These are phyloP conservation scores for Bovichtus variegatus DNA, from an alignment of 2,797 vertebrate species.

Conservation along the genomic window DNA sequence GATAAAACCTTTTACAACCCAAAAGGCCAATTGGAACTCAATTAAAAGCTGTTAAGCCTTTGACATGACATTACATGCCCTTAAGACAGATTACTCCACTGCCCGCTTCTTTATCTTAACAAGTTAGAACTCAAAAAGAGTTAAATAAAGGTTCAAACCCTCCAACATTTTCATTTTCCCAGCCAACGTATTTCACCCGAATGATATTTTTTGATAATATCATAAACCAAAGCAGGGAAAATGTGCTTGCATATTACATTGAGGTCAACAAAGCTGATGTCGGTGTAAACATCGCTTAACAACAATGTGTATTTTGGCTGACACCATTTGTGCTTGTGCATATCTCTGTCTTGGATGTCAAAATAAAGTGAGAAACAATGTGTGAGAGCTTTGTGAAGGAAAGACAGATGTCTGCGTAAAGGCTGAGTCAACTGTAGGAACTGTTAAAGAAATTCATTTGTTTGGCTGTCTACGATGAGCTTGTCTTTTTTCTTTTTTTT, in stretches of 20 bases:
- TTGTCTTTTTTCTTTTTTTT: not conserved
- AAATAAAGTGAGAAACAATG: conserved; percentile 51
- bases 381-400: conserved; percentile 47
- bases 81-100: not conserved
- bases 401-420: conserved; percentile 47
- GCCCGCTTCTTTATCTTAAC: not conserved
- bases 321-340: conserved; percentile 30
- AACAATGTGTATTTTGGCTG: conserved; percentile 26
- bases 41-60: not conserved
- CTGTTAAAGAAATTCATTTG: not conserved
- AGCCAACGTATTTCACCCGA: not conserved
- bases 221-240: not conserved
- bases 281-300: conserved; percentile 21
- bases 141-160: not conserved
- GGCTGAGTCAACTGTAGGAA: conserved; percentile 24
- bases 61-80: not conserved
- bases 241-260: no score
- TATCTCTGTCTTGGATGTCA: conserved; percentile 41
- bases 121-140: not conserved
- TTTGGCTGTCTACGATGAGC: not conserved
- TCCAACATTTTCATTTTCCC: not conserved
- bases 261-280: conserved; percentile 12
- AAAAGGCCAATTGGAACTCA: not conserved
- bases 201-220: not conserved
- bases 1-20: not conserved